Base-by-base conservation (phyloP, 2,113 vertebrate species). In the Xiphophorus maculatus region DNA sequence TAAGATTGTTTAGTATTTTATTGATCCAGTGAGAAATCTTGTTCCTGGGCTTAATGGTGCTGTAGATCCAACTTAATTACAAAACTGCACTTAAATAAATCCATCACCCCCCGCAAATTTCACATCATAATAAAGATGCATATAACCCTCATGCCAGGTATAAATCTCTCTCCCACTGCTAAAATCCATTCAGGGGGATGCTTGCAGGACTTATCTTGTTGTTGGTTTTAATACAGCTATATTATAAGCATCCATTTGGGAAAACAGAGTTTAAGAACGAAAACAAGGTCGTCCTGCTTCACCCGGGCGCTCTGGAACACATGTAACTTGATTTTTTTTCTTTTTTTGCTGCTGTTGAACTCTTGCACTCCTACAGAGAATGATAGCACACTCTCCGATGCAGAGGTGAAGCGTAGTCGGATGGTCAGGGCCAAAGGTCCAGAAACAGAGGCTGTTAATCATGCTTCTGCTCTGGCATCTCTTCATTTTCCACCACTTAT, bases 401-500 rank as follows among this genome's bases (percentile, higher is more conserved):
- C 35, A 60, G 61, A 84, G 73, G 69, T 73, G 78, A 35, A 69
- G 33, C 2, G 0, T 2, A 5, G 69, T 27, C 25, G 37, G 29
- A 17, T 66, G 37, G 33, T 72, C 48, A 35, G 66, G 82, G 66
- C 66, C 80, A 66, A 71, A 81, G 66, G 78, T 84, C 77, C 66
- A 76, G 42, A 74, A 64, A 63, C 73, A 83, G 72, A 74, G 68
- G 76, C 33, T 75, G 63, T 82, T 88, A 73, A 86, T 76, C 79
- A 77, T 1, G 1, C 54, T 71, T 67, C 74, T 82, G 65, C 54
- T 35, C 66, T 70, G 69, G 77, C 81, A 71, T 63, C 70, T 81
- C 71, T 79, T 74, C 69, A 66, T 89, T 84, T 63, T 79, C 70
- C 63, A 77, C 80, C 66, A 70, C 84, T 90, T 86, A 84, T 89